Conservation (phyloP, 2,113 vertebrate species). For the Sporophila hypoxantha region DNA sequence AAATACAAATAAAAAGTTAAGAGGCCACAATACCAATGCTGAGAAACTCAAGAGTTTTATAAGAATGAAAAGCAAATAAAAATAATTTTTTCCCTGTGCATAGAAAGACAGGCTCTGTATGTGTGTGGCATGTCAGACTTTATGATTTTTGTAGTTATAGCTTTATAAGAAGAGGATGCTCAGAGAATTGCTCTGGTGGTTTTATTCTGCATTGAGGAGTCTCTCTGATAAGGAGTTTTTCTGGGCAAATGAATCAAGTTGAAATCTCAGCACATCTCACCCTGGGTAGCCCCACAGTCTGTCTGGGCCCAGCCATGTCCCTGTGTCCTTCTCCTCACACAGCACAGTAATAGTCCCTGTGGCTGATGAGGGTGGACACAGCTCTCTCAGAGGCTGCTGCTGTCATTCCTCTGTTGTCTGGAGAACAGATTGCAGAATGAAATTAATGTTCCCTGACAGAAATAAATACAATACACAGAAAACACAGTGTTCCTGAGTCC, state of each 20-base stretch:
- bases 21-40: background rate
- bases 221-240: background rate
- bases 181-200: background rate
- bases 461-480: background rate
- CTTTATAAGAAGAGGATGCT: background rate
- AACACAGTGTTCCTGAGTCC: background rate
- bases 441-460: background rate
- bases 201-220: background rate
- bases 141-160: background rate
- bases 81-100: background rate
- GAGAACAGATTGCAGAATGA: background rate
- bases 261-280: background rate
- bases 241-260: background rate
- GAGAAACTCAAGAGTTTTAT: background rate
- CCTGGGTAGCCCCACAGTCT: background rate
- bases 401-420: background rate
- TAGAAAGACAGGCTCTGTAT: background rate
- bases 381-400: background rate
- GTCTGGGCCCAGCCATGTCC: background rate
- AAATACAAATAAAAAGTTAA: background rate
- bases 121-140: background rate
- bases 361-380: background rate
- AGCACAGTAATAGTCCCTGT: background rate
- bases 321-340: background rate
- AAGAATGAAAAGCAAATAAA: background rate